Conservation (phyloP, 2,797 vertebrate species). For the Apogon hyalosoma region DNA sequence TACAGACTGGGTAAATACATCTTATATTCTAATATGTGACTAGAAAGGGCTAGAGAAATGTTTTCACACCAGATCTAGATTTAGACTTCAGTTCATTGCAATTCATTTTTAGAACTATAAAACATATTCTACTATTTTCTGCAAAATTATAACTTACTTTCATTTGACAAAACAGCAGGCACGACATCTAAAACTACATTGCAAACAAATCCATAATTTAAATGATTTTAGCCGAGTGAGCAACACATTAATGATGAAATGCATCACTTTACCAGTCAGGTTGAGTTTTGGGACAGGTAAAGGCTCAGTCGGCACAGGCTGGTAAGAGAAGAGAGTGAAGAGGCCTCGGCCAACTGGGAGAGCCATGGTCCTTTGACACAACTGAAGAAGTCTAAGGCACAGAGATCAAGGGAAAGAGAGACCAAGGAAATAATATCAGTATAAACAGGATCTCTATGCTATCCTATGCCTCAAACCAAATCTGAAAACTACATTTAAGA, state of each 20-base stretch:
- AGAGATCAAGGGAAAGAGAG: neutral
- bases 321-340: slow-evolving; percentile 97
- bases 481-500: no score
- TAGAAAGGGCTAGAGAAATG: no score
- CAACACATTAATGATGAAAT: no score
- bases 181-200: no score
- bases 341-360: slow-evolving; percentile 95
- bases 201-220: neutral
- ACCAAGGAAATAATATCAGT: neutral
- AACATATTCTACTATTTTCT: no score
- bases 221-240: neutral
- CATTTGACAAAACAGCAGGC: no score
- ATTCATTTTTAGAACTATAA: no score
- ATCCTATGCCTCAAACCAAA: neutral
- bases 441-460: neutral
- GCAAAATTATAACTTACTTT: no score
- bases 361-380: slow-evolving; percentile 97
- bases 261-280: slow-evolving; percentile 87
- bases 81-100: no score
- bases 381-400: slow-evolving; percentile 84
- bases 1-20: no score
- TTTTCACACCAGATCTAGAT: no score
- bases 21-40: no score
- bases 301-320: slow-evolving; percentile 95
- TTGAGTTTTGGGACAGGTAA: slow-evolving; percentile 96